These are phyloP conservation scores for Ctenoplectra terminalis DNA, from an alignment of 1,140 invertebrate species.

Conservation along the genomic window DNA sequence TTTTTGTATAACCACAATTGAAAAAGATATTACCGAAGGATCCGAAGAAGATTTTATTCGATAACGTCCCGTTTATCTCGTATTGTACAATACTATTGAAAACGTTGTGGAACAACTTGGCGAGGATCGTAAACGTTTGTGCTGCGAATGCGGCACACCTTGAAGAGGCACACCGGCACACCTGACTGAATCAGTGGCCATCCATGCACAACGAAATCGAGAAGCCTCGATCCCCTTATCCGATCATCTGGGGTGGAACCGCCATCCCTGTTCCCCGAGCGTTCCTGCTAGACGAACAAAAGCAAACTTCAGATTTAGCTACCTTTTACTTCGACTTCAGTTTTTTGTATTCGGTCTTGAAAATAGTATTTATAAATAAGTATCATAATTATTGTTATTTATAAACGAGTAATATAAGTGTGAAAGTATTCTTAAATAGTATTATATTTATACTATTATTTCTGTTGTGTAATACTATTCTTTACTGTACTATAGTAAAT, in stretches of 20 bases:
- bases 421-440: too few species aligned
- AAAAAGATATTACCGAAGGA: too few species aligned
- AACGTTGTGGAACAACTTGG: background rate
- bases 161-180: constrained; percentile 43
- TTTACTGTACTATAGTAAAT: too few species aligned
- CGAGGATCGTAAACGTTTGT: background rate
- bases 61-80: too few species aligned
- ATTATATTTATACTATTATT: too few species aligned
- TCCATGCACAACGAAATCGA: constrained; percentile 63
- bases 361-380: background rate
- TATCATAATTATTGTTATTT: too few species aligned
- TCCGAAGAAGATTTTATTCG: too few species aligned
- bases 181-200: constrained; percentile 68
- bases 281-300: constrained; percentile 63
- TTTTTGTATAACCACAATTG: too few species aligned
- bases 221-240: constrained; percentile 69
- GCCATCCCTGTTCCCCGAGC: constrained; percentile 63
- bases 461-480: too few species aligned
- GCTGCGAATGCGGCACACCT: background rate
- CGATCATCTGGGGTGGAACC: constrained; percentile 67
- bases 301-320: background rate
- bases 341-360: constrained; percentile 20
- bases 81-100: fast-evolving
- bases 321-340: background rate
- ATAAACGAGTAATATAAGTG: too few species aligned